These are phyloP conservation scores for Xenus cinereus DNA, from an alignment of 2,113 vertebrate genomes.

Conservation along the genomic window DNA sequence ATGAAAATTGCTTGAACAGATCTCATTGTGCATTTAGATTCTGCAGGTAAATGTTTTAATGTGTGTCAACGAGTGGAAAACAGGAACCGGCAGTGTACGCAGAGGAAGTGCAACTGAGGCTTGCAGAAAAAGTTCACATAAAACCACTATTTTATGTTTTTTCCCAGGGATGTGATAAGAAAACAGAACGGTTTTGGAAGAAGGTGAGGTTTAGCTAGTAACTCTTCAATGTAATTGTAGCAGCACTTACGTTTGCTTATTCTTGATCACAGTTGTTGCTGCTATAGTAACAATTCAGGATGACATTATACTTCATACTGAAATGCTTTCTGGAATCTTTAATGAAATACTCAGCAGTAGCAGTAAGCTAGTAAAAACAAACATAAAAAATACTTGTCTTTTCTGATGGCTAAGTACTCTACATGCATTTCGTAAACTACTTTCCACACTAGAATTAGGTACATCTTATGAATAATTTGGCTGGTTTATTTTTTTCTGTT, in stretches of 20 bases:
- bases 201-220: background rate
- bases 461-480: background rate
- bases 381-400: background rate
- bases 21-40: background rate
- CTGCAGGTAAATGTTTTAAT: background rate
- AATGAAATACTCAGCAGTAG: background rate
- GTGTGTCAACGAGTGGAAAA: accelerated
- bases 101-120: background rate
- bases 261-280: background rate
- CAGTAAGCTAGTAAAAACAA: background rate
- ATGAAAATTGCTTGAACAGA: background rate
- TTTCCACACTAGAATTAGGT: background rate
- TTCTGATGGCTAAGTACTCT: background rate
- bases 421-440: background rate
- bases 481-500: background rate
- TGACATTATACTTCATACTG: background rate
- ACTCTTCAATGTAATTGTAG: background rate
- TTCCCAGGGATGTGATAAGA: background rate
- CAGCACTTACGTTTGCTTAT: background rate
- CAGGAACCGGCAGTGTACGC: background rate
- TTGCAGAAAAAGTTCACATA: background rate
- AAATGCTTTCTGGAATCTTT: background rate
- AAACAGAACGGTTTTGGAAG: background rate
- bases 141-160: background rate
- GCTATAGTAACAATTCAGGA: background rate